Percentiles rank a stretch among this genome's conserved stretches.
These are phyloP conservation scores for Lophius americanus DNA, from an alignment of 2,797 vertebrate species.

Conservation along the genomic window DNA sequence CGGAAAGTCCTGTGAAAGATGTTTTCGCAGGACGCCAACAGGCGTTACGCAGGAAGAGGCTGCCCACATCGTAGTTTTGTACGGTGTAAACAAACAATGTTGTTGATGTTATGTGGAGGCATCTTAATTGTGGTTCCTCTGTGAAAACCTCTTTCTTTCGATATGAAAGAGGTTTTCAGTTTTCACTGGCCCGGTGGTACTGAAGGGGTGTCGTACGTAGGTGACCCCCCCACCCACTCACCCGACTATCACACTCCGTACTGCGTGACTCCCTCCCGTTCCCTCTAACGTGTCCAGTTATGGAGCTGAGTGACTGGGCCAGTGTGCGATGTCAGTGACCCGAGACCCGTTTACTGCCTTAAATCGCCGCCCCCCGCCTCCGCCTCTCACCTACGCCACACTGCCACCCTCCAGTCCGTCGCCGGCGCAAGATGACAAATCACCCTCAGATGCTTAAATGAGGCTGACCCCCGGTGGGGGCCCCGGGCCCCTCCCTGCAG, in stretches of 20 bases:
- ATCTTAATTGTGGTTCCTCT: too few species aligned
- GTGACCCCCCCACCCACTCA: background rate
- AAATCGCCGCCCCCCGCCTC: conserved; percentile 57
- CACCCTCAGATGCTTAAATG: conserved; percentile 54
- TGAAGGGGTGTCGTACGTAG: conserved; percentile 15
- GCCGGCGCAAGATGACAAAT: conserved; percentile 72
- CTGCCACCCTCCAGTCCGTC: conserved; percentile 54
- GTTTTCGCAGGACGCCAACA: too few species aligned
- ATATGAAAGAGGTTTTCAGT: conserved; percentile 5
- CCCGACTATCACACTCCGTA: conserved; percentile 8
- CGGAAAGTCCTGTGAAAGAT: too few species aligned
- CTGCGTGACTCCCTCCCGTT: conserved; percentile 36
- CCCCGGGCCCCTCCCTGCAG: conserved; percentile 33
- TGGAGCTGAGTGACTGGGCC: conserved; percentile 74
- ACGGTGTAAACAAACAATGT: too few species aligned
- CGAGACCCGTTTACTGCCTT: conserved; percentile 74
- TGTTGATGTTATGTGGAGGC: too few species aligned
- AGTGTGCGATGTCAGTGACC: conserved; percentile 79
- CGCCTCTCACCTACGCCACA: conserved; percentile 34
- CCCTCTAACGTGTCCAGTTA: conserved; percentile 45
- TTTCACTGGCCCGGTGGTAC: conserved; percentile 28
- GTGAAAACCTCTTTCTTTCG: too few species aligned
- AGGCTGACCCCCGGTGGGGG: conserved; percentile 29
- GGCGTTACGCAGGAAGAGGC: too few species aligned
- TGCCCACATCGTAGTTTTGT: too few species aligned